phyloP scores from a whole-genome alignment of 1,140 invertebrate species.

The Cydia splendana region DNA sequence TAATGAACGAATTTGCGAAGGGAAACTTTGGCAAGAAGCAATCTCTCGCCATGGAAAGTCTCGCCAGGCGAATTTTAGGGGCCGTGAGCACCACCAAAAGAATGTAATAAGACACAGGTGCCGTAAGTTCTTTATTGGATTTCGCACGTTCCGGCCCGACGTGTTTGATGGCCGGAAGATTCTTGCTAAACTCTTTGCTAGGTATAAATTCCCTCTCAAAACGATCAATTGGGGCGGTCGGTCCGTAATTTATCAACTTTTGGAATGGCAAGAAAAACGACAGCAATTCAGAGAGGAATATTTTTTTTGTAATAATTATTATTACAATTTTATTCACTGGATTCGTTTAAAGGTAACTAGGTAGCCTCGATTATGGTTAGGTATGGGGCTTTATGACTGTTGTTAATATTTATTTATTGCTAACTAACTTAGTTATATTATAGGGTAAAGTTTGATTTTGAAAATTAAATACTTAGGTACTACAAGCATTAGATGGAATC shows the following conservation, averaged over 20 bases:
- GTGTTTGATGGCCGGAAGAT: conserved; percentile 74
- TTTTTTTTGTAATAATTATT: neutral
- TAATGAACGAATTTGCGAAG: conserved; percentile 71
- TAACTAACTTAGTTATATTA: no score
- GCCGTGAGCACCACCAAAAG: conserved; percentile 64
- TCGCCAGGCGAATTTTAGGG: conserved; percentile 60
- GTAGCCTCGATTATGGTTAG: neutral
- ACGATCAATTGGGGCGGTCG: conserved; percentile 36
- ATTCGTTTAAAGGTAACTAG: conserved; percentile 6
- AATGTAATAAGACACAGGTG: conserved; percentile 79
- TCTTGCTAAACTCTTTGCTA: conserved; percentile 71
- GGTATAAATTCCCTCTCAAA: conserved; percentile 59
- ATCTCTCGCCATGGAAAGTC: conserved; percentile 68
- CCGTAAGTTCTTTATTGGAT: conserved; percentile 76
- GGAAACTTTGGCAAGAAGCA: conserved; percentile 69
- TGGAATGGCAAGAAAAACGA: conserved; percentile 17
- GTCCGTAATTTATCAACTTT: conserved; percentile 27
- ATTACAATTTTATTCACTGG: conserved; percentile 33
- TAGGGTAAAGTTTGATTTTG: no score
- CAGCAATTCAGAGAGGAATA: neutral
- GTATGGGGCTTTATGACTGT: neutral
- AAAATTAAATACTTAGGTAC: no score
- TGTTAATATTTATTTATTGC: neutral
- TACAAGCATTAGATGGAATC: no score
- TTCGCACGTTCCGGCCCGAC: conserved; percentile 71